Conservation (phyloP, 2,797 vertebrate genomes). For the Gallinago solitaria region DNA sequence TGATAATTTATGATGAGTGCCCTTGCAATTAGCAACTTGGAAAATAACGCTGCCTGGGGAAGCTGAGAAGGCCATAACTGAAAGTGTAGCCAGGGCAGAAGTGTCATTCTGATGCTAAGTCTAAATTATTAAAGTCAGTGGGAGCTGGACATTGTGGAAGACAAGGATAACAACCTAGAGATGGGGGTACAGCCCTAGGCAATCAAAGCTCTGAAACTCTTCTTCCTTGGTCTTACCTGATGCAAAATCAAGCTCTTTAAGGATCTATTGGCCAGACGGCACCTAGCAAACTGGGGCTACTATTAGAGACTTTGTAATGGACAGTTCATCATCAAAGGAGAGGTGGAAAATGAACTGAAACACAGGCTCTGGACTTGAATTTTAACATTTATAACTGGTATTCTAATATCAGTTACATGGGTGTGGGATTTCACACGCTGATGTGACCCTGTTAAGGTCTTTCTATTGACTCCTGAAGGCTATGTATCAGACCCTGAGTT, state of each 20-base stretch:
- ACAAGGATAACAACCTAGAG: not conserved
- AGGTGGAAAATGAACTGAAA: not conserved
- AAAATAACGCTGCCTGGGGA: not conserved
- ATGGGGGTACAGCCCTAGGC: not conserved
- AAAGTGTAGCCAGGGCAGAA: not conserved
- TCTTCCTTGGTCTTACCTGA: not conserved
- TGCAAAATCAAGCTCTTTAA: not conserved
- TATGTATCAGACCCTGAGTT: not conserved
- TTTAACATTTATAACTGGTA: not conserved
- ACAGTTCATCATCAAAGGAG: not conserved
- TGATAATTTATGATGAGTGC: conserved; percentile 3
- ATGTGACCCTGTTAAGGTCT: not conserved
- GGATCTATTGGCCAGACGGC: not conserved
- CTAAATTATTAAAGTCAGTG: not conserved
- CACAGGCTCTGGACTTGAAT: not conserved
- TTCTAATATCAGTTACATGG: too few relatives aligned
- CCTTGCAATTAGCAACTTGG: conserved; percentile 47
- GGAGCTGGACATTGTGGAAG: not conserved
- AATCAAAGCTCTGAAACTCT: not conserved
- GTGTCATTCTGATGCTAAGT: not conserved
- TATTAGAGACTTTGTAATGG: not conserved
- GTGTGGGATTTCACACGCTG: not conserved
- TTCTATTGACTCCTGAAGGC: not conserved
- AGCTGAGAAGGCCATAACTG: conserved; percentile 3
- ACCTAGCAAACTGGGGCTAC: not conserved